phyloP scores from a whole-genome alignment of 2,797 vertebrate species.

The Pangasius djambal region DNA sequence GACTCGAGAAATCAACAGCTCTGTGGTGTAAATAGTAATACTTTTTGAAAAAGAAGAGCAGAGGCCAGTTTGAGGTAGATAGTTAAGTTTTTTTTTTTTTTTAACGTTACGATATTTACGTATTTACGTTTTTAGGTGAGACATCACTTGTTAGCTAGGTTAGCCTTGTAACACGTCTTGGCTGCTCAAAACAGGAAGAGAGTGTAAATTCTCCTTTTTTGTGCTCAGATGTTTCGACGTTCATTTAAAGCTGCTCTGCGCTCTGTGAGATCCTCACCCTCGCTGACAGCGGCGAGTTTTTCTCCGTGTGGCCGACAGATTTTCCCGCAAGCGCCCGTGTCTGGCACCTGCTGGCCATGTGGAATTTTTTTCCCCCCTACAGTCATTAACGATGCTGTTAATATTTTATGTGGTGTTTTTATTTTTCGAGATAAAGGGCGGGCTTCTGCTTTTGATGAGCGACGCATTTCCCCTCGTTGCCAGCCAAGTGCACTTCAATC shows the following conservation, averaged over 20 bases:
- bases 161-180: too few relatives aligned
- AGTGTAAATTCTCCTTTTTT: background rate
- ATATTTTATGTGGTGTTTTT: constrained; percentile 53
- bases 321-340: background rate
- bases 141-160: background rate
- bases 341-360: constrained; percentile 41
- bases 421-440: constrained; percentile 30
- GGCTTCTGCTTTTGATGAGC: constrained; percentile 50
- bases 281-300: background rate
- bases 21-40: background rate
- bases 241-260: background rate
- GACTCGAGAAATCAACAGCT: background rate
- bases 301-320: background rate
- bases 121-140: background rate
- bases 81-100: background rate
- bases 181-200: background rate
- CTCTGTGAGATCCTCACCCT: background rate
- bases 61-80: background rate
- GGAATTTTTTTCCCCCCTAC: constrained; percentile 19
- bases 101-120: too few relatives aligned
- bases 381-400: constrained; percentile 53
- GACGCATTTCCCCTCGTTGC: constrained; percentile 29
- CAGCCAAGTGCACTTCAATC: constrained; percentile 37
- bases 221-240: background rate
- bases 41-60: background rate